Base-by-base conservation (phyloP, 2,888 invertebrate genomes). In the Cactoblastis cactorum region DNA sequence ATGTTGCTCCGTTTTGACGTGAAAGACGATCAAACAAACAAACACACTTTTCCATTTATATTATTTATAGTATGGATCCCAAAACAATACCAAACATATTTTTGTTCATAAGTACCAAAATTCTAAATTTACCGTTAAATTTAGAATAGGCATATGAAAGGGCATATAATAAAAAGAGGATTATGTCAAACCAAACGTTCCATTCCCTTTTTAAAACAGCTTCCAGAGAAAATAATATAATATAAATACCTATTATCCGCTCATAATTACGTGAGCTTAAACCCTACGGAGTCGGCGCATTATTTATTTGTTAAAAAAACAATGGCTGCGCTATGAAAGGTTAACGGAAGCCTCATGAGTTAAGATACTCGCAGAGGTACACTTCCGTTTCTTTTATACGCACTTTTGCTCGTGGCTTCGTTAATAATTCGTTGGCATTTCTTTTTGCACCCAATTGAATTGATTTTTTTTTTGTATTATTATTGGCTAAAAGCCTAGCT, bases 281-380 rank as follows among this genome's bases (percentile, higher is more conserved):
- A 24, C 22, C 47, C 35, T 22, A 28, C 12, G 12, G 19, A 46
- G 22, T 18, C n/a, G n/a, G 46, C 18, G 19, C 33, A 46, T 46
- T 33, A 46, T 46, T 46, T 46, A 46, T 46, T 34, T 46, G 19
- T 19, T 15, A 35, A 47, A 37, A 45, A 47, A 47, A 35, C 35
- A 47, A 47, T 14, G 37, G 24, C 37, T 15, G 14, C 6, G 43
- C 28, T 6, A 18, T 43, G 15, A 47, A 47, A 47, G 47, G 47
- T 47, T 37, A 47, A 11, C 47, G 47, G 47, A 47, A 47, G 46
- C 35, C 12, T 19, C 22, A 22, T 22, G 39, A 22, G 39, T 39
- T 12, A 39, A 19, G 38, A 39, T 19, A 12, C 18, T 3, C 1
- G 22, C 18, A 22, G 19, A 39, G 22, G 22, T 6, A 18, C 22